Conservation (phyloP, 2,888 invertebrate species). For the Temnothorax rugatulus region DNA sequence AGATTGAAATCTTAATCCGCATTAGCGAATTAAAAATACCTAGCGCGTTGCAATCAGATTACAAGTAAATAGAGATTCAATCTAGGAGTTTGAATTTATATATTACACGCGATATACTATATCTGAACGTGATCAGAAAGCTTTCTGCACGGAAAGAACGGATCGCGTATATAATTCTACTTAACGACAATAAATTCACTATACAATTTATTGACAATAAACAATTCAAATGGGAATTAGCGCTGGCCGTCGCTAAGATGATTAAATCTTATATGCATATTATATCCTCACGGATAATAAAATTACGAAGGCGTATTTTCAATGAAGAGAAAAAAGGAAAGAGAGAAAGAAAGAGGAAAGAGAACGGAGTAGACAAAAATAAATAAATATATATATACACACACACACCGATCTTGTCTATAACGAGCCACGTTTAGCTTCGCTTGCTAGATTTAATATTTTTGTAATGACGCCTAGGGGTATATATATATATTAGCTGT, state of each 20-base stretch:
- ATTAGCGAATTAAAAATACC: slow-evolving; percentile 23
- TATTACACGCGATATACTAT: slow-evolving; percentile 15
- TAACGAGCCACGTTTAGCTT: slow-evolving; percentile 79
- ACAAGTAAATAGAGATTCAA: slow-evolving; percentile 23
- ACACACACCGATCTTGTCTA: slow-evolving; percentile 11
- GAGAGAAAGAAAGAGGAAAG: slow-evolving; percentile 51
- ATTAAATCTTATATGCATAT: slow-evolving; percentile 61
- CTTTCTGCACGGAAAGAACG: slow-evolving; percentile 24
- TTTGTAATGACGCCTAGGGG: slow-evolving; percentile 85
- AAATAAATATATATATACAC: slow-evolving; percentile 55
- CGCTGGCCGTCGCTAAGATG: slow-evolving; percentile 73
- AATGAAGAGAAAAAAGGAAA: slow-evolving; percentile 55
- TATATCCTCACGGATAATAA: slow-evolving; percentile 40
- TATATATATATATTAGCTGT: slow-evolving; percentile 78
- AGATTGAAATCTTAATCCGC: slow-evolving; percentile 24
- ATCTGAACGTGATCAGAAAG: background rate
- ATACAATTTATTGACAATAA: slow-evolving; percentile 61
- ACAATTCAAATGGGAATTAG: slow-evolving; percentile 60
- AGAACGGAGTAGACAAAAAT: slow-evolving; percentile 52
- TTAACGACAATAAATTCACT: slow-evolving; percentile 67
- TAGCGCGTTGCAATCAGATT: slow-evolving; percentile 31
- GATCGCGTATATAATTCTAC: slow-evolving; percentile 65
- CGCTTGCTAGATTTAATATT: slow-evolving; percentile 86
- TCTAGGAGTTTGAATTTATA: slow-evolving; percentile 29
- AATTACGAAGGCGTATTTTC: slow-evolving; percentile 76